Base-by-base conservation (phyloP, 2,888 invertebrate species). In the Parnassius glacialis region DNA sequence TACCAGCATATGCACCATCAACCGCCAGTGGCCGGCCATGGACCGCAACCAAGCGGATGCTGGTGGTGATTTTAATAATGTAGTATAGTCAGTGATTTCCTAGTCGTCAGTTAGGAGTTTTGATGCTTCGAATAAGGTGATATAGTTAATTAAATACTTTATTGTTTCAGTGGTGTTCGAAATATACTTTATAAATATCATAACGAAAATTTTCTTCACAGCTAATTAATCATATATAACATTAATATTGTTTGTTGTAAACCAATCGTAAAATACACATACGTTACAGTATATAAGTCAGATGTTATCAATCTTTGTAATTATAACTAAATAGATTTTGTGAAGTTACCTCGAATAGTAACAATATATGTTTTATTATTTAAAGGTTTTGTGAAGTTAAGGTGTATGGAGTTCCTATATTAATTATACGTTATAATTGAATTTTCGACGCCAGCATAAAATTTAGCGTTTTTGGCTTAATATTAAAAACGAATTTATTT, bases 41-140 rank as follows among this genome's bases (percentile, higher is more conserved):
- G 73, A 3, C 80, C 85, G 1, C 90, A 89, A 62, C 83, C 90
- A 25, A 80, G 77, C 54, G 87, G 88, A 10, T 93, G 93, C 69
- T 93, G 93, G 93, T 93, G 93, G 93, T 93, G 87, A 92, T 75
- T 66, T 59, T 52, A 34, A 57, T 42, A 10, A 11, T 2, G 13
- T 13, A 48, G 7, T 62, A 61, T 62, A 65, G 60, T 59, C 74
- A 76, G 84, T 84, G 84, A 74, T 80, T 73, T 78, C 74, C 89
- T 90, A 90, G 89, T 90, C 89, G 73, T 74, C 64, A 63, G 73
- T 74, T 74, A 59, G 69, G 68, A 65, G 67, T 65, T 67, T 66
- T 64, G 55, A 62, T 61, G 56, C 57, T 52, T 61, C 13, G 59
- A 41, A 52, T 56, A 20, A 34, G 47, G 45, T 20, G 52, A 56